A percentile compares a stretch with the other conserved stretches of the same genome.
These are phyloP conservation scores for Steatornis caripensis DNA, from an alignment of 2,113 vertebrate genomes.

Conservation along the genomic window DNA sequence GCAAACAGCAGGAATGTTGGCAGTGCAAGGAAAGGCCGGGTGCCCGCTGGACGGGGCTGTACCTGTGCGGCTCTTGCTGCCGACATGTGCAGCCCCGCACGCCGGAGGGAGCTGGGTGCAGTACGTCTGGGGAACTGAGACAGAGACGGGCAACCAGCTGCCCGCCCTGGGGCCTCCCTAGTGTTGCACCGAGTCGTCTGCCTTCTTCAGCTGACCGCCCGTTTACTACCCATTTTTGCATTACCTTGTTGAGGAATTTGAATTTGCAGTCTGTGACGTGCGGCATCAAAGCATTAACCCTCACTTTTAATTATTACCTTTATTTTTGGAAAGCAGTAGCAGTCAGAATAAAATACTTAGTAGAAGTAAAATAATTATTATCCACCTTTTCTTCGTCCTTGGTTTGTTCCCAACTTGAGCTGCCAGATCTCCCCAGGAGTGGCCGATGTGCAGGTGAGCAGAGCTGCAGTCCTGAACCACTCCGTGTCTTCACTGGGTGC, in stretches of 20 bases:
- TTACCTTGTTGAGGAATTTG: background rate
- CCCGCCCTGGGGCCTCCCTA: background rate
- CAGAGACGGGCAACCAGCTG: background rate
- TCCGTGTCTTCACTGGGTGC: background rate
- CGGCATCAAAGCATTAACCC: background rate
- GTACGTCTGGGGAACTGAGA: background rate
- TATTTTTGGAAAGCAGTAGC: background rate
- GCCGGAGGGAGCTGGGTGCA: background rate
- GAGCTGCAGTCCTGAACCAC: background rate
- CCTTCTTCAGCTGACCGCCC: background rate
- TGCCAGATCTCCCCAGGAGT: background rate
- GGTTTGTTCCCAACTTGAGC: background rate
- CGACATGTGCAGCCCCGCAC: background rate
- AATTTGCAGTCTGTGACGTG: background rate
- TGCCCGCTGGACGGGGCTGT: background rate
- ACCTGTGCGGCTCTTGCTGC: accelerated
- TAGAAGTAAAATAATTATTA: background rate
- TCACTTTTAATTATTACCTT: background rate
- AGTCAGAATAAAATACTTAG: background rate
- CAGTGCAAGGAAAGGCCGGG: accelerated
- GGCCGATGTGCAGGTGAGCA: background rate
- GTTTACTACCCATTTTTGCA: background rate
- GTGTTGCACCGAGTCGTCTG: background rate
- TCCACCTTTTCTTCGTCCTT: background rate
- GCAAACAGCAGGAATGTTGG: accelerated